Percentiles rank a stretch among this genome's conserved stretches.
phyloP scores from a whole-genome alignment of 2,888 invertebrate species.

The Eulithis testata region DNA sequence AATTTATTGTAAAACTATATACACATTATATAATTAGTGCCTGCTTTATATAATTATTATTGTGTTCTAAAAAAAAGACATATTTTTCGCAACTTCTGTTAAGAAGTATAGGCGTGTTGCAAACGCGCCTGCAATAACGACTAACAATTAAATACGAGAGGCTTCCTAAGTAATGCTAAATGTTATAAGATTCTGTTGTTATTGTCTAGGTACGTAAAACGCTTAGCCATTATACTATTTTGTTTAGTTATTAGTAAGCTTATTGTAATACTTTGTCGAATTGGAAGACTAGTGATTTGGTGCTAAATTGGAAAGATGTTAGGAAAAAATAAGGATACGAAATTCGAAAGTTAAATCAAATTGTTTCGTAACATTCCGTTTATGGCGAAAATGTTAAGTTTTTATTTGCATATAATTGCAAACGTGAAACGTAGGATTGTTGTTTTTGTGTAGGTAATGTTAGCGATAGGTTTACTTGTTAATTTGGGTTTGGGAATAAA shows the following conservation, averaged over 20 bases:
- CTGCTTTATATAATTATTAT: conserved; percentile 77
- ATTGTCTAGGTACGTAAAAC: conserved; percentile 79
- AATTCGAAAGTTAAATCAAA: conserved; percentile 52
- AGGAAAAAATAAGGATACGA: conserved; percentile 58
- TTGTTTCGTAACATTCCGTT: conserved; percentile 79
- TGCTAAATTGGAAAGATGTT: conserved; percentile 81
- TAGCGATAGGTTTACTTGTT: conserved; percentile 81
- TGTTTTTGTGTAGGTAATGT: conserved; percentile 80
- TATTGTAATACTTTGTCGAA: conserved; percentile 76
- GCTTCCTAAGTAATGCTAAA: conserved; percentile 80
- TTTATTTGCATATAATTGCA: conserved; percentile 80
- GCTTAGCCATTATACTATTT: conserved; percentile 79
- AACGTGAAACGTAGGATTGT: conserved; percentile 76
- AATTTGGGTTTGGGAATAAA: conserved; percentile 84
- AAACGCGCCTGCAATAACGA: conserved; percentile 67
- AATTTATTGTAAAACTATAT: conserved; percentile 82
- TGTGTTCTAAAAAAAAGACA: conserved; percentile 79
- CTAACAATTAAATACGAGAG: conserved; percentile 68
- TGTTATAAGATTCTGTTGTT: conserved; percentile 82
- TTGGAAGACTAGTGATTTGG: conserved; percentile 84
- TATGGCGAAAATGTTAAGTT: conserved; percentile 75
- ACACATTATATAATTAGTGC: conserved; percentile 81
- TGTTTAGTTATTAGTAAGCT: conserved; percentile 76
- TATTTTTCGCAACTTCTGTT: conserved; percentile 71
- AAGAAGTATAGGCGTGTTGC: conserved; percentile 63